Evolutionary conservation across 2,113 vertebrate genomes (phyloP), one percentile per base, ranked within the genome.

Genomic region (Psilopogon haemacephalus): DNA sequence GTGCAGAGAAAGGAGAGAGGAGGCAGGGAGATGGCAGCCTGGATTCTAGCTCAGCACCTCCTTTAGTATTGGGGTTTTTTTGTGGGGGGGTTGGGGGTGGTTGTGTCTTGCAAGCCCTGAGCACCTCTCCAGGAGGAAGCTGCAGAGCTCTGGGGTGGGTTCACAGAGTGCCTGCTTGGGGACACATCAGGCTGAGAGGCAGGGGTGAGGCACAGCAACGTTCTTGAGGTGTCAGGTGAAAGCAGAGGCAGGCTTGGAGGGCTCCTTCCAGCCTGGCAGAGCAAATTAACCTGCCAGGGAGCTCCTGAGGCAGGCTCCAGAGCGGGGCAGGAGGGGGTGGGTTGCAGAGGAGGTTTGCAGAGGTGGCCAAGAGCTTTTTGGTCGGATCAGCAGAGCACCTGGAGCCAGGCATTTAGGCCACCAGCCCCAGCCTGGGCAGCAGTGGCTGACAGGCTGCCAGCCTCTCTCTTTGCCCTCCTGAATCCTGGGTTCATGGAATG

Each of bases 241-340:
- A 92, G 48, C 87, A 96, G 88, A 86, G 78, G 77, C 89, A 85
- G 91, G 84, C 89, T 93, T 93, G 81, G 76, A 96, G 91, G 76
- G 80, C 56, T 93, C 92, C 94, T 93, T 94, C 93, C 94, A 91
- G 89, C 60, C 93, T 94, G 94, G 95, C 85, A 96, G 73, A 96
- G 92, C 91, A 96, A 96, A 96, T 95, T 96, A 96, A 95, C 96
- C 95, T 96, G 95, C 89, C 95, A 95, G 91, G 44, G 86, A 92
- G 94, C 95, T 96, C 96, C 92, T 74, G 9, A 40, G 38, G 77
- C 73, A 84, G 94, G 90, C 96, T 79, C 32, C 88, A 86, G 95
- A 94, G 32, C 44, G 11, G 77, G 87, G 92, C 84, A 79, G 86
- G 59, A 94, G 93, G 93, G 89, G 92, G 94, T 95, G 92, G 95